phyloP scores from a whole-genome alignment of 2,113 vertebrate species.

The Sclerurus mexicanus region DNA sequence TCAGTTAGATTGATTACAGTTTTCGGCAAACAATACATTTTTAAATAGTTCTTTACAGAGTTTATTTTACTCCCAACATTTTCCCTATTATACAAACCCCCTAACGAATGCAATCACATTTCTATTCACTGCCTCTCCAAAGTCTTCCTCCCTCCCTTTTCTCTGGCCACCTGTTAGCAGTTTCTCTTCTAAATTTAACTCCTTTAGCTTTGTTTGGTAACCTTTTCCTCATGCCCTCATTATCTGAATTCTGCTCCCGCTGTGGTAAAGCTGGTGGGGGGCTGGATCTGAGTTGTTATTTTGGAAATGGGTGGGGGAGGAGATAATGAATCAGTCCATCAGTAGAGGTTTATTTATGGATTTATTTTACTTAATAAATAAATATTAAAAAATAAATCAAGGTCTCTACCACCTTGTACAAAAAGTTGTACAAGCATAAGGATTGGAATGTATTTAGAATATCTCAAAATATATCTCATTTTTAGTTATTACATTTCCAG shows the following conservation, averaged over 20 bases:
- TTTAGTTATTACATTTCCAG: neutral
- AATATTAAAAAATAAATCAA: neutral
- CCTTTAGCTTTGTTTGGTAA: conserved; percentile 48
- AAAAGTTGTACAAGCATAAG: neutral
- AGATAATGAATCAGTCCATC: conserved; percentile 28
- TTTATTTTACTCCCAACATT: conserved; percentile 49
- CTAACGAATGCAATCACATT: conserved; percentile 42
- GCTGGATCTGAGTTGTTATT: conserved; percentile 36
- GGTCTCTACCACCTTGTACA: neutral
- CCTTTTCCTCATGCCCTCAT: conserved; percentile 44
- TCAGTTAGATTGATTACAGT: conserved; percentile 57
- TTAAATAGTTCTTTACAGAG: conserved; percentile 29
- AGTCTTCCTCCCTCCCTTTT: conserved; percentile 46
- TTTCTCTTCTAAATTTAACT: conserved; percentile 47
- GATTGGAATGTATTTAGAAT: neutral
- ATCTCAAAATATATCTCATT: neutral
- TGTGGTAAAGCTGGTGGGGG: conserved; percentile 10
- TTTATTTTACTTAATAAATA: neutral
- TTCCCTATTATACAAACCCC: conserved; percentile 24
- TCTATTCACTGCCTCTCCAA: conserved; percentile 32
- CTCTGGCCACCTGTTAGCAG: conserved; percentile 48
- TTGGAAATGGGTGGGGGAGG: neutral
- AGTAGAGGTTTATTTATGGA: conserved; percentile 41
- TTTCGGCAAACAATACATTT: conserved; percentile 52
- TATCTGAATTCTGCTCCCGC: conserved; percentile 60